phyloP scores from a whole-genome alignment of 2,113 vertebrate genomes.

The Charadrius vociferus region DNA sequence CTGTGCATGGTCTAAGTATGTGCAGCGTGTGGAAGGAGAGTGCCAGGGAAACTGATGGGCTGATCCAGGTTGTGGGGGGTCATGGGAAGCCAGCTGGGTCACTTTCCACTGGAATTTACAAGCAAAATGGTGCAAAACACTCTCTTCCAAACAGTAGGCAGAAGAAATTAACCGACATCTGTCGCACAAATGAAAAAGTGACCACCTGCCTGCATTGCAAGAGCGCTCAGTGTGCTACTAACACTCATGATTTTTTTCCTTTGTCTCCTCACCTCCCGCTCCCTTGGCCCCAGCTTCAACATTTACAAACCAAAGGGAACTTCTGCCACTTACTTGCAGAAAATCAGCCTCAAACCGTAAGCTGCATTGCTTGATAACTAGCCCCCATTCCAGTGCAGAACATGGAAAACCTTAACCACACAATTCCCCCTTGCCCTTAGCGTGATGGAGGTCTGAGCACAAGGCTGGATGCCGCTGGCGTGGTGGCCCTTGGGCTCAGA shows the following conservation, averaged over 20 bases:
- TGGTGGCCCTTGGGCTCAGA: no score
- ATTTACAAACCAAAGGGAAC: background rate
- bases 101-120: background rate
- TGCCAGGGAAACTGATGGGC: background rate
- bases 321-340: fast-evolving
- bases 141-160: background rate
- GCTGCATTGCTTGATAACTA: fast-evolving
- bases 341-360: background rate
- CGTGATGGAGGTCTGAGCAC: no score
- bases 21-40: no score
- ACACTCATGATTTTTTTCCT: fast-evolving
- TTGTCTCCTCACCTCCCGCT: background rate
- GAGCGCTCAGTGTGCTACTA: background rate
- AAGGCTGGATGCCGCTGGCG: no score
- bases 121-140: fast-evolving
- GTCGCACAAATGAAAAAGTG: background rate
- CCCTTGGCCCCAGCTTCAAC: background rate
- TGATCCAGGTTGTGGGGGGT: no score
- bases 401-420: fast-evolving
- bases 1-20: fast-evolving
- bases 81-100: fast-evolving
- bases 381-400: fast-evolving
- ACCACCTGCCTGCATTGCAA: background rate
- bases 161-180: fast-evolving
- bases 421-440: background rate